Base-by-base conservation (phyloP, 1,140 invertebrate species). In the Diabrotica undecimpunctata region DNA sequence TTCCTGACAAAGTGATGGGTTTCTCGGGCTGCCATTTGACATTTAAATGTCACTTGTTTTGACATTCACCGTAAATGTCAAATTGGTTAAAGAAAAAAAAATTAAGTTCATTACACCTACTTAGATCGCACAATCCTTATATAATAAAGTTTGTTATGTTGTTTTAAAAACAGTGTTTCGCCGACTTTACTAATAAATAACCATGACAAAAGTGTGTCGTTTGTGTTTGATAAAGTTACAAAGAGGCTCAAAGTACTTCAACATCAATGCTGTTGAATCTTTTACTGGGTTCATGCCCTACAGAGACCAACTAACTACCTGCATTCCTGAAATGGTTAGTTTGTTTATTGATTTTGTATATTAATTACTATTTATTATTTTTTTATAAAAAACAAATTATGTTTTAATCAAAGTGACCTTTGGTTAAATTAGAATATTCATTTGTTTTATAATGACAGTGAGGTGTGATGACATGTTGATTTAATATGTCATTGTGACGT, bases 131-230 rank as follows among this genome's bases (percentile, higher is more conserved):
- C 35, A 55, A 14, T 10, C 10, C 13, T 55, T 55, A 55, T 36
- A 35, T 55, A 55, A 55, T 36, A n/a, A 46, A 46, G 41, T 46
- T 46, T 46, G n/a, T 46, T 46, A 46, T 46, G 41, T 46, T 46
- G 8, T 46, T 46, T 6, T 46, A 10, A 46, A n/a, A 8, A 46
- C n/a, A 46, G 41, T 46, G 41, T 46, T 46, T 46, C 6, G 8
- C n/a, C 41, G 51, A 25, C 25, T n/a, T 55, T 35, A 25, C 13
- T 14, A 14, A 55, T 55, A 7, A n/a, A 41, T 41, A 52, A 68
- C 55, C 61, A 71, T 71, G 70, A 68, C 70, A 56, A 73, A 73
- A 73, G 68, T 73, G 56, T 73, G 72, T 61, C 67, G 72, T 65
- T 58, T 73, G 38, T 73, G 72, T 62, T 64, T 73, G n/a, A 39